Percentiles rank a stretch among this genome's conserved stretches.
Evolutionary conservation across 2,888 invertebrate species (phyloP).

Genomic region (Psylliodes chrysocephalus): DNA sequence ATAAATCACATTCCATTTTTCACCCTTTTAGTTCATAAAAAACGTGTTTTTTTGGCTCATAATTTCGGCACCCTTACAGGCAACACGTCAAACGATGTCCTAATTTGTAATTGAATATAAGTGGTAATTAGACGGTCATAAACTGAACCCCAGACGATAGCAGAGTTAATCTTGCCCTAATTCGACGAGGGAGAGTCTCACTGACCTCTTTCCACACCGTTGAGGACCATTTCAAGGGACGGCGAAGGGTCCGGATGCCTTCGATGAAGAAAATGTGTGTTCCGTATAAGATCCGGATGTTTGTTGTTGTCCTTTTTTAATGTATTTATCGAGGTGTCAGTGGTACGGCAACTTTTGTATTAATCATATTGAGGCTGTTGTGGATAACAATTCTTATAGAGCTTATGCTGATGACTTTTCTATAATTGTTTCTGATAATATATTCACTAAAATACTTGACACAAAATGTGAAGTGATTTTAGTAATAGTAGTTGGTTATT

Average conservation of each 20-base stretch:
- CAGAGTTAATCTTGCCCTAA: constrained; percentile 17
- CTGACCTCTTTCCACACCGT: constrained; percentile 16
- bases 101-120: constrained; percentile 8
- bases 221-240: constrained; percentile 11
- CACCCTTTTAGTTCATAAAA: too few species aligned
- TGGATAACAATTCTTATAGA: too few species aligned
- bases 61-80: too few species aligned
- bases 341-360: too few species aligned
- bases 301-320: neutral
- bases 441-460: too few species aligned
- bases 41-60: too few species aligned
- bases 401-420: too few species aligned
- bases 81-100: neutral
- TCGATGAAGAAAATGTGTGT: constrained; percentile 2
- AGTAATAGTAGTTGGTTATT: too few species aligned
- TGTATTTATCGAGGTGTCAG: neutral
- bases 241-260: constrained; percentile 4
- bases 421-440: too few species aligned
- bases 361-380: too few species aligned
- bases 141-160: constrained; percentile 16
- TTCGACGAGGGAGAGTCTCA: constrained; percentile 7
- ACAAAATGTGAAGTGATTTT: too few species aligned
- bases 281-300: constrained; percentile 1
- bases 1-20: too few species aligned
- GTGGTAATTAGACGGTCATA: constrained; percentile 7